Evolutionary conservation across 2,888 invertebrate species (phyloP), one percentile per base, ranked within the genome.

Genomic region (Trachelus tabidus): DNA sequence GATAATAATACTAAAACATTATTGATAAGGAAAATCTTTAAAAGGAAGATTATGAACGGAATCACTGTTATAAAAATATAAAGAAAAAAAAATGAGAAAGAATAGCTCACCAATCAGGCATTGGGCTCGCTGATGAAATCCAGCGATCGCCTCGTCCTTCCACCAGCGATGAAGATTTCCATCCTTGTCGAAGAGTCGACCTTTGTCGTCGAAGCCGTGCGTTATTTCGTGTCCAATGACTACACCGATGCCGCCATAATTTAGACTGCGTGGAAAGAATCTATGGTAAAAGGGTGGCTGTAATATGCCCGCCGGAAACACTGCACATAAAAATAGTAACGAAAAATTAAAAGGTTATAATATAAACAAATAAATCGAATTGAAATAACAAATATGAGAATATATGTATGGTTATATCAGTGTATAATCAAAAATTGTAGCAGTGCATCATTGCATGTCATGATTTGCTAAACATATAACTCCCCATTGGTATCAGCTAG

Each of bases 271-370:
- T 0, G 97, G 97, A 85, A 97, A 96, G 88, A 96, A 94, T 23
- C 96, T 93, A 90, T 97, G 97, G 88, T 98, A 98, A 92, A 98
- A 98, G 0, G 98, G 98, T 0, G 98, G 97, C 90, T 98, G 98
- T 4, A 98, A 92, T 85, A 98, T 98, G 0, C 98, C 98, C 0
- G 98, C 98, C 0, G 98, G 98, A 91, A 98, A 98, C 94, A 97
- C 95, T 93, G 86, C 75, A 76, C 81, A n/a, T 34, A 69, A 69
- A 33, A 76, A 69, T 69, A n/a, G 35, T 68, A 76, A 76, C 30
- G 71, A 78, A 34, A 68, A 40, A 78, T 68, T 73, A 79, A n/a
- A n/a, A 12, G 34, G 23, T 37, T 30, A 77, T 77, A 30, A 40
- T 73, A 37, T 12, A 37, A 37, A 12, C 37, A 37, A 37, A 12